Percentiles rank a stretch among this genome's conserved stretches.
phyloP scores from a whole-genome alignment of 1,140 invertebrate species.

The Camponotus pennsylvanicus region DNA sequence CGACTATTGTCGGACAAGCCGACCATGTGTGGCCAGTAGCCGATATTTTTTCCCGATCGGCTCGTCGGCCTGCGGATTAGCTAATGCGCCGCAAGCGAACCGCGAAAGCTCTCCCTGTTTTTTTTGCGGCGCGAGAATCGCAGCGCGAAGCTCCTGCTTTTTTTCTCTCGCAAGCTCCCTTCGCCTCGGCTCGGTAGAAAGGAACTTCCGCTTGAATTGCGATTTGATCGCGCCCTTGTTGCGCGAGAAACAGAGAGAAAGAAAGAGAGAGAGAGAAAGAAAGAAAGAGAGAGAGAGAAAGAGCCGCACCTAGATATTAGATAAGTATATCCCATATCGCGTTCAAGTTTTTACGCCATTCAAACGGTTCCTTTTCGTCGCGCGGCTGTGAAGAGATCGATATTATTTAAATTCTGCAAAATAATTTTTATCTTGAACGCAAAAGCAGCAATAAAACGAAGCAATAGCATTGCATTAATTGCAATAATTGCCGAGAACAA shows the following conservation, averaged over 20 bases:
- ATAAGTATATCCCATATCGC: neutral
- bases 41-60: conserved; percentile 37
- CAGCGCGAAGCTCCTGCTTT: conserved; percentile 60
- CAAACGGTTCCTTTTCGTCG: conserved; percentile 18
- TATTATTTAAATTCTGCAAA: conserved; percentile 20
- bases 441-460: neutral
- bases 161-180: conserved; percentile 43
- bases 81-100: conserved; percentile 63
- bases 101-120: conserved; percentile 59
- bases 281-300: too few relatives aligned
- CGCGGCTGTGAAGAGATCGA: conserved; percentile 7
- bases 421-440: neutral
- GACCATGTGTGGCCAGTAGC: neutral
- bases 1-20: neutral
- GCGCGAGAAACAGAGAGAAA: conserved; percentile 12
- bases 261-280: neutral
- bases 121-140: conserved; percentile 55
- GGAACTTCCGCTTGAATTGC: conserved; percentile 53
- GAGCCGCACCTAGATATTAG: conserved; percentile 16
- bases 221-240: neutral
- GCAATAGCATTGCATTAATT: too few relatives aligned
- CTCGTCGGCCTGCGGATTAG: conserved; percentile 62
- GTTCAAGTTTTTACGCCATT: conserved; percentile 2
- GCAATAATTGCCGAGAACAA: too few relatives aligned
- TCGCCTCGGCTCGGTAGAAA: neutral